phyloP scores from a whole-genome alignment of 2,888 invertebrate species.

The Laspeyria flexula region DNA sequence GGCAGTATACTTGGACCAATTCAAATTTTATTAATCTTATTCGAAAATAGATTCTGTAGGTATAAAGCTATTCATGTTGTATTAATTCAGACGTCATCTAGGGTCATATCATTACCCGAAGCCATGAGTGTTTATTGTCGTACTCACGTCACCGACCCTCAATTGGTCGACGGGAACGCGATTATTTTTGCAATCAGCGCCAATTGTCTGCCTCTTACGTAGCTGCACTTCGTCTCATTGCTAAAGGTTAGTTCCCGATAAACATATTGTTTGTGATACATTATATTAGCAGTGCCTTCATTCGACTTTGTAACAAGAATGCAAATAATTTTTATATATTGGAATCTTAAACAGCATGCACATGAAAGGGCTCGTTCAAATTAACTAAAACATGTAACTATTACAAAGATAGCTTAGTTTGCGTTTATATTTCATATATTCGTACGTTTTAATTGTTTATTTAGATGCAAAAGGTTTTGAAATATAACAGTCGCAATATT shows the following conservation, averaged over 20 bases:
- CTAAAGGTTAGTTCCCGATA: background rate
- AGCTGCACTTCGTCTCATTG: conserved; percentile 30
- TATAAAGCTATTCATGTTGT: background rate
- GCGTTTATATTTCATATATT: too few relatives aligned
- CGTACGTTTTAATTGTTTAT: too few relatives aligned
- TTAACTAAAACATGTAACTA: too few relatives aligned
- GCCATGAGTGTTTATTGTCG: conserved; percentile 25
- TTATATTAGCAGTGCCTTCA: background rate
- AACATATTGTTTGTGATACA: background rate
- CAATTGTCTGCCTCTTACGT: conserved; percentile 62
- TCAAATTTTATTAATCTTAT: too few relatives aligned
- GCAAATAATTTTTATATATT: too few relatives aligned
- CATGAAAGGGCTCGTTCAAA: too few relatives aligned
- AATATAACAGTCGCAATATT: too few relatives aligned
- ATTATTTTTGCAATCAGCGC: conserved; percentile 75
- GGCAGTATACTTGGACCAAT: background rate
- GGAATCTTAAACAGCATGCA: too few relatives aligned
- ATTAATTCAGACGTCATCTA: background rate
- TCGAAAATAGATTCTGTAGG: background rate
- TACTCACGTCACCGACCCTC: conserved; percentile 49
- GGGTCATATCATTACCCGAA: conserved; percentile 3
- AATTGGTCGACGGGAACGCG: conserved; percentile 67
- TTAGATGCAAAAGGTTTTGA: too few relatives aligned
- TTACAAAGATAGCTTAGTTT: too few relatives aligned
- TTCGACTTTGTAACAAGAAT: background rate